phyloP scores from a whole-genome alignment of 2,113 vertebrate genomes.

The Caranx melampygus region DNA sequence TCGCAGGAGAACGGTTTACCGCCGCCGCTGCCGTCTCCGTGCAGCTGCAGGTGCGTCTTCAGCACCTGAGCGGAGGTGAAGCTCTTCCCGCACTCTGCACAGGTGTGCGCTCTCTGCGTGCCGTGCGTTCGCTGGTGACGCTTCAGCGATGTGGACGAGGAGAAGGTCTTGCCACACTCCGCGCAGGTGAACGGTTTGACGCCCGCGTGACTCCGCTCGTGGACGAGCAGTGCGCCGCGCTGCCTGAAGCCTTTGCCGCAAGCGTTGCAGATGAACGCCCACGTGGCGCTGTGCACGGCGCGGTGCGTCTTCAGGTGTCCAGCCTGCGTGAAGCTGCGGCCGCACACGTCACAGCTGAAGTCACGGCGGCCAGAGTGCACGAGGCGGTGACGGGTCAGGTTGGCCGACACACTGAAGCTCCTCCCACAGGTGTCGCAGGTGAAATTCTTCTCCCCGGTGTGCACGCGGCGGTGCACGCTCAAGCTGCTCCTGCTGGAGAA shows the following conservation, averaged over 20 bases:
- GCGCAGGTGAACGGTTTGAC: slow-evolving; percentile 44
- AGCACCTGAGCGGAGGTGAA: slow-evolving; percentile 44
- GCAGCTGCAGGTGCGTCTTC: slow-evolving; percentile 57
- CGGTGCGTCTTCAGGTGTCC: slow-evolving; percentile 60
- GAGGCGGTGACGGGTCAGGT: slow-evolving; percentile 58
- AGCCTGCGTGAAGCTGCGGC: slow-evolving; percentile 39
- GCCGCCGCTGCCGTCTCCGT: slow-evolving; percentile 8
- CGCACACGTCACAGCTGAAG: slow-evolving; percentile 59
- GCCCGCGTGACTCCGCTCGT: slow-evolving; percentile 50
- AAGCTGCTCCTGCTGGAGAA: slow-evolving; percentile 63
- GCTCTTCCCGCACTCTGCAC: slow-evolving; percentile 52
- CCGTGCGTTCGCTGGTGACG: slow-evolving; percentile 58
- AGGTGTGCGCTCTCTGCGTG: slow-evolving; percentile 7
- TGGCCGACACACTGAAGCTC: slow-evolving; percentile 61
- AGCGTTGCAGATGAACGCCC: slow-evolving; percentile 51
- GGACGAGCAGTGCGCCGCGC: slow-evolving; percentile 19
- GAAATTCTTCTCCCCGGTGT: slow-evolving; percentile 63
- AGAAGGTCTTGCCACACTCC: slow-evolving; percentile 49
- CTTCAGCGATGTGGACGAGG: slow-evolving; percentile 39
- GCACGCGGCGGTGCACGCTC: slow-evolving; percentile 54
- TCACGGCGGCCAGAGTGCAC: slow-evolving; percentile 51
- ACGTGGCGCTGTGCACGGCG: slow-evolving; percentile 43
- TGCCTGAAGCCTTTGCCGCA: slow-evolving; percentile 11
- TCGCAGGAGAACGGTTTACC: slow-evolving; percentile 47
- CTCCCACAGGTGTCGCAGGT: slow-evolving; percentile 59